Evolutionary conservation across 2,797 vertebrate species (phyloP), one percentile per base, ranked within the genome.

Genomic region (Enteromius argenteus): DNA sequence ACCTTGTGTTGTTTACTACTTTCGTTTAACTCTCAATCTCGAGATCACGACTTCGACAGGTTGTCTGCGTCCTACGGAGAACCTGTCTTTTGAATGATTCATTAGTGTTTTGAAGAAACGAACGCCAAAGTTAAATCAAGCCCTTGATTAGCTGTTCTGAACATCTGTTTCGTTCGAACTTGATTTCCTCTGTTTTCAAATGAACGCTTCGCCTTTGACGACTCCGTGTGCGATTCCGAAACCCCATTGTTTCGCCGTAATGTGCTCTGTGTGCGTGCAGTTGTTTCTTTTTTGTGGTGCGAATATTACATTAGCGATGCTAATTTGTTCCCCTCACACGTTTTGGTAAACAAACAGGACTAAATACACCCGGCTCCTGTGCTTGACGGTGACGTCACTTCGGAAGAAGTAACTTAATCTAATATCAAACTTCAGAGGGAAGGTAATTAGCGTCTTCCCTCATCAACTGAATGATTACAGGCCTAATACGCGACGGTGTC

Each of bases 361-460:
- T 68, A 56, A 67, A 77, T 69, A 66, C 37, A 30, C 80, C 5
- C 66, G 3, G 72, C 5, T 75, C 72, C 49, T 49, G 14, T 9
- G 19, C 39, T 8, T 3, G 56, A 1, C 1, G 44, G 23, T 60
- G 62, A 84, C 37, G 82, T 84, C 66, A 77, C 49, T 60, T 35
- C 3, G 27, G 74, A 71, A 69, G 64, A 84, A 69, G 30, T 39
- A 14, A 76, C 64, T 66, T 82, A 64, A 83, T 83, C 73, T 76
- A 68, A 77, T 84, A 84, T 77, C 62, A 78, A 84, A 84, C 82
- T 84, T 84, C 51, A 77, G 82, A 68, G 74, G 82, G 64, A 77
- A 60, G 66, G 67, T 74, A 68, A 78, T 84, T 85, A 68, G 67
- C 53, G 71, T 81, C 84, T 85, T 42, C 79, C 37, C 73, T 64